phyloP scores from a whole-genome alignment of 2,888 invertebrate species.

The Drosophila neotestacea region DNA sequence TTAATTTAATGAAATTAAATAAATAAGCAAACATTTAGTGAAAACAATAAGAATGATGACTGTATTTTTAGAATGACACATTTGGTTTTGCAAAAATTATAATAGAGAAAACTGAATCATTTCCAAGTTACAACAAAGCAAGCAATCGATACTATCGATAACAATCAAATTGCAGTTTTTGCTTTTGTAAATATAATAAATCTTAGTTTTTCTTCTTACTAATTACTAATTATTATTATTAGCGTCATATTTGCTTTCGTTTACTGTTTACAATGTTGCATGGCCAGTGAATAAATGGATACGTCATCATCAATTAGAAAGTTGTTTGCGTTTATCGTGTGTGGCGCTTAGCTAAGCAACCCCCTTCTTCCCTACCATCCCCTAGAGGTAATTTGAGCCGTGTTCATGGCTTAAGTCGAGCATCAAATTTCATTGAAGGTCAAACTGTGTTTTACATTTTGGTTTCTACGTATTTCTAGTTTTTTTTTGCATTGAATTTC shows the following conservation, averaged over 20 bases:
- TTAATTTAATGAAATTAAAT: not conserved
- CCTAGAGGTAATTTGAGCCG: constrained; percentile 28
- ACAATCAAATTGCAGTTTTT: not conserved
- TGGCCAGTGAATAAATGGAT: constrained; percentile 47
- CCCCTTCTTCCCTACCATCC: not conserved
- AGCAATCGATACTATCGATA: constrained; percentile 11
- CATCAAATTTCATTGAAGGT: constrained; percentile 73
- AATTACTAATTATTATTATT: constrained; percentile 22
- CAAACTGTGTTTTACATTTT: constrained; percentile 68
- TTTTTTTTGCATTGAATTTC: constrained; percentile 58
- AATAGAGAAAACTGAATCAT: constrained; percentile 1
- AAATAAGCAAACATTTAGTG: not conserved
- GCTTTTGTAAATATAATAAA: not conserved
- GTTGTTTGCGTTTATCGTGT: constrained; percentile 49
- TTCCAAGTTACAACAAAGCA: not conserved
- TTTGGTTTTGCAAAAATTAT: not conserved
- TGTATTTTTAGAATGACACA: not conserved
- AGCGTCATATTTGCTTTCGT: constrained; percentile 36
- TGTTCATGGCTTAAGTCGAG: constrained; percentile 42
- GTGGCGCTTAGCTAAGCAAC: constrained; percentile 51
- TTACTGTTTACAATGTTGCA: constrained; percentile 51
- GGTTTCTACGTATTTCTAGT: constrained; percentile 58
- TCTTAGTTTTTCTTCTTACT: constrained; percentile 2
- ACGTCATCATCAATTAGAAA: constrained; percentile 65
- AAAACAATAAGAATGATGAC: not conserved